These are phyloP conservation scores for Euwallacea similis DNA, from an alignment of 1,140 invertebrate species.

Conservation along the genomic window DNA sequence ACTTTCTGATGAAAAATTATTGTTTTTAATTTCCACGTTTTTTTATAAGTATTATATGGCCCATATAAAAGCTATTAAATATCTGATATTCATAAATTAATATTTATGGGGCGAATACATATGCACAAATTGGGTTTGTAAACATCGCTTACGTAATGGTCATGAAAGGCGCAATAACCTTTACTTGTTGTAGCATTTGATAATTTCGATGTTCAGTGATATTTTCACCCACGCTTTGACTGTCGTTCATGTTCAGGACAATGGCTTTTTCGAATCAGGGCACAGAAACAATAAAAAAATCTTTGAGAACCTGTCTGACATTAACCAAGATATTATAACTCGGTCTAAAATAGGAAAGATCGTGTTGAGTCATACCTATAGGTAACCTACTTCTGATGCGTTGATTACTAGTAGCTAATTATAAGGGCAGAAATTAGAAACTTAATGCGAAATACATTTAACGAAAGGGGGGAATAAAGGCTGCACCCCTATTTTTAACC, in stretches of 20 bases:
- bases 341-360: slow-evolving; percentile 3
- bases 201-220: slow-evolving; percentile 10
- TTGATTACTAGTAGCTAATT: no score
- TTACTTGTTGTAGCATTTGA: background rate
- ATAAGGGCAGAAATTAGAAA: background rate
- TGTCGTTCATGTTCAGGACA: background rate
- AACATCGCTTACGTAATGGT: slow-evolving; percentile 3
- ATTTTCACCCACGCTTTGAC: slow-evolving; percentile 5
- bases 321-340: background rate
- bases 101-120: no score
- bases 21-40: background rate
- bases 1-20: no score
- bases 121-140: no score
- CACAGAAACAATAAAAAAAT: slow-evolving; percentile 1
- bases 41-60: no score
- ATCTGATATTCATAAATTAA: no score
- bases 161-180: slow-evolving; percentile 1
- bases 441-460: background rate
- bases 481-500: slow-evolving; percentile 19
- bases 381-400: background rate
- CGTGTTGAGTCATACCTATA: background rate
- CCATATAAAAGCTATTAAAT: no score
- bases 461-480: slow-evolving; percentile 14
- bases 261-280: slow-evolving; percentile 12
- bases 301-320: slow-evolving; percentile 10